phyloP scores from a whole-genome alignment of 2,888 invertebrate genomes.

The Microctonus brassicae region DNA sequence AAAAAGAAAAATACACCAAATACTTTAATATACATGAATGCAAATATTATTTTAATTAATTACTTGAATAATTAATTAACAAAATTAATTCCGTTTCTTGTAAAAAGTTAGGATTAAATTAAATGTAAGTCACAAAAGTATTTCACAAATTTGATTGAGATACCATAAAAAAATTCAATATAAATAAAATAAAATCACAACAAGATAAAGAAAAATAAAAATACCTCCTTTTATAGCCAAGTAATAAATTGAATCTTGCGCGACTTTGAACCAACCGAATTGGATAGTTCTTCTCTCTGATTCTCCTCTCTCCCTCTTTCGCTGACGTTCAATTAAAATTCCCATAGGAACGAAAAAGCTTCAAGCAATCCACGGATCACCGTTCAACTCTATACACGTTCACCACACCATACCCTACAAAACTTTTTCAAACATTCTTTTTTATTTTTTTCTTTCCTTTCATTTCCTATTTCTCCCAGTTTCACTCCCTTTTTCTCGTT shows the following conservation, averaged over 20 bases:
- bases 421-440: slow-evolving; percentile 17
- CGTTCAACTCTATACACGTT: slow-evolving; percentile 26
- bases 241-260: slow-evolving; percentile 36
- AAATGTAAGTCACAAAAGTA: neutral
- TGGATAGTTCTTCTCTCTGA: slow-evolving; percentile 18
- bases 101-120: neutral
- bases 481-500: neutral
- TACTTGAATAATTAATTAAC: too few species aligned
- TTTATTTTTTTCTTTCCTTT: slow-evolving; percentile 2
- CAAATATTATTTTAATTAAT: too few species aligned
- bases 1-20: neutral
- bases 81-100: neutral
- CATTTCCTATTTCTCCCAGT: slow-evolving; percentile 9
- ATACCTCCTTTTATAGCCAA: slow-evolving; percentile 6
- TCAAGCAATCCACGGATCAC: slow-evolving; percentile 32
- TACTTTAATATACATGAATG: too few species aligned
- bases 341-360: slow-evolving; percentile 32
- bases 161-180: neutral
- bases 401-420: slow-evolving; percentile 20
- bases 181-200: neutral
- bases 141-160: neutral
- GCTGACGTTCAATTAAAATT: slow-evolving; percentile 40
- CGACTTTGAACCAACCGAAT: slow-evolving; percentile 33
- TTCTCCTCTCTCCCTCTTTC: slow-evolving; percentile 14
- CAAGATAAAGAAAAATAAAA: slow-evolving; percentile 7